phyloP scores from a whole-genome alignment of 2,113 vertebrate species.

The Leucopsar rothschildi region DNA sequence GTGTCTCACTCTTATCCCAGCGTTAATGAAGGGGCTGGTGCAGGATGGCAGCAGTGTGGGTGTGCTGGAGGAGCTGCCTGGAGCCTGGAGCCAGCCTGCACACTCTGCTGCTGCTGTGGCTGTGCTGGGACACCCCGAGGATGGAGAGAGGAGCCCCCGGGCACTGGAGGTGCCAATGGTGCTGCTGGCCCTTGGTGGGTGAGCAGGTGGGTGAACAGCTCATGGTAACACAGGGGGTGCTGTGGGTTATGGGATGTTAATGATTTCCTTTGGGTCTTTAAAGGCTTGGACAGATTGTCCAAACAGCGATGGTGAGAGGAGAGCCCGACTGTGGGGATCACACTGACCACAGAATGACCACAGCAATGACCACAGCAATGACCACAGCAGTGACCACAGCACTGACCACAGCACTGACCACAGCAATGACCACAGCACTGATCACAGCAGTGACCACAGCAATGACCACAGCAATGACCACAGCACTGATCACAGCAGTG shows the following conservation, averaged over 20 bases:
- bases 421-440: not conserved
- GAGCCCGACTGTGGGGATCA: fast-evolving
- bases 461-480: too few species aligned
- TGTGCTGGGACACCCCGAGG: not conserved
- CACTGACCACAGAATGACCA: not conserved
- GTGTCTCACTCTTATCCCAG: too few species aligned
- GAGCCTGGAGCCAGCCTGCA: not conserved
- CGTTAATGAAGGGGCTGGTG: fast-evolving
- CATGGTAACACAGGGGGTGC: fast-evolving
- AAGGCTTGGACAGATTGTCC: not conserved
- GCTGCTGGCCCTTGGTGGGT: not conserved
- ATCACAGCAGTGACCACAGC: not conserved
- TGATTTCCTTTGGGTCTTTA: too few species aligned
- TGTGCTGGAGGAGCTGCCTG: not conserved
- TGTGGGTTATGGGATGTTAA: too few species aligned
- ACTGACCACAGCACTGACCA: not conserved
- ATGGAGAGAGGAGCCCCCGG: not conserved
- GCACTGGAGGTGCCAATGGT: not conserved
- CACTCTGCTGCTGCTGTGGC: too few species aligned
- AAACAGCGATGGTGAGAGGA: not conserved
- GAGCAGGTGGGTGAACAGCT: not conserved
- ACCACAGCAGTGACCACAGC: not conserved
- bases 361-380: too few species aligned
- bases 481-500: not conserved
- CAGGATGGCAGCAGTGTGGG: not conserved